These are phyloP conservation scores for Mesorhabditis spiculigera DNA, from an alignment of 2,888 invertebrate species.

Conservation along the genomic window DNA sequence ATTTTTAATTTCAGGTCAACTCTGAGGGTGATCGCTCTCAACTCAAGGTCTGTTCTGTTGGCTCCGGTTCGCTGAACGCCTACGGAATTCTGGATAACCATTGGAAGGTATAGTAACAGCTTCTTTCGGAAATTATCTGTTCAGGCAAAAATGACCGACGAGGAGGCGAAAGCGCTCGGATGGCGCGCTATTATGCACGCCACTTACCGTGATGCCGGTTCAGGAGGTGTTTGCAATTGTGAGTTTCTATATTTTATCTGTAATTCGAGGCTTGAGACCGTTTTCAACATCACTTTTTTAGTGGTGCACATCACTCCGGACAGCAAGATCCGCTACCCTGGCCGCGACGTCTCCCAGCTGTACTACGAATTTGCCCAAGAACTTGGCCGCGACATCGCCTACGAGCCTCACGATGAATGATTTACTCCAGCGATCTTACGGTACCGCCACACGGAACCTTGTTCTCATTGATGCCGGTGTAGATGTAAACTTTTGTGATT, in stretches of 20 bases:
- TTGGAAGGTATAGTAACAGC: conserved; percentile 48
- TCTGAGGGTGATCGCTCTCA: conserved; percentile 88
- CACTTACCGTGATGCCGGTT: conserved; percentile 91
- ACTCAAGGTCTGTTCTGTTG: conserved; percentile 90
- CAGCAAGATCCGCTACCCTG: conserved; percentile 46
- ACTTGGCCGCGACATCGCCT: conserved; percentile 46
- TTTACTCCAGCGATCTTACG: background rate
- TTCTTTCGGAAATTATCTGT: background rate
- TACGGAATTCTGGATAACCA: conserved; percentile 92
- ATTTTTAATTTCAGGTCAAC: conserved; percentile 68
- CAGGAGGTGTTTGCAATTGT: conserved; percentile 86
- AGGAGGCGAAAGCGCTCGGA: conserved; percentile 88
- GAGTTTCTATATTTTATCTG: conserved; percentile 11
- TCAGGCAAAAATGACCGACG: conserved; percentile 73
- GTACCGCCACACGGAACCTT: background rate
- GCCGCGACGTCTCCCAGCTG: conserved; percentile 52
- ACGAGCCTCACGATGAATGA: conserved; percentile 34
- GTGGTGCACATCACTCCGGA: conserved; percentile 53
- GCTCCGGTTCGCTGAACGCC: conserved; percentile 93
- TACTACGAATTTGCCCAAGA: conserved; percentile 54
- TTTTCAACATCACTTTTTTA: conserved; percentile 23
- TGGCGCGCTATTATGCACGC: conserved; percentile 94
- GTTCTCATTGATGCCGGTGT: too few species aligned
- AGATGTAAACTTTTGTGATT: too few species aligned
- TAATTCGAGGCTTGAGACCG: background rate